These are phyloP conservation scores for Brachionus plicatilis DNA, from an alignment of 1,140 invertebrate genomes.

Conservation along the genomic window DNA sequence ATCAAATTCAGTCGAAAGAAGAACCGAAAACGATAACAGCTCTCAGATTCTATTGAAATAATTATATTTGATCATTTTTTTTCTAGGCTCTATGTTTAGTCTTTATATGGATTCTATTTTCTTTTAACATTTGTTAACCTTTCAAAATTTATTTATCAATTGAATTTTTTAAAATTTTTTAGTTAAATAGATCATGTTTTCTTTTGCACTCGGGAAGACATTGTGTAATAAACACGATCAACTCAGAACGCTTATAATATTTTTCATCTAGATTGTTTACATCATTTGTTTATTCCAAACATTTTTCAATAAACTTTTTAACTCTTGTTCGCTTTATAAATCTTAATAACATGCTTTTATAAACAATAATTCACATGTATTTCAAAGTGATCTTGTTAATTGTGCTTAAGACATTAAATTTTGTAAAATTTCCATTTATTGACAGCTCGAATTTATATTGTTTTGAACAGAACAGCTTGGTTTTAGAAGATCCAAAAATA, in stretches of 20 bases:
- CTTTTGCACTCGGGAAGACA: not conserved
- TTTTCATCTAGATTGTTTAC: not conserved
- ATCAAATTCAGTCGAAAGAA: not conserved
- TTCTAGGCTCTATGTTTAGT: not conserved
- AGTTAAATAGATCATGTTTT: not conserved
- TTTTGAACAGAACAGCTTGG: not conserved
- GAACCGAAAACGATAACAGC: not conserved
- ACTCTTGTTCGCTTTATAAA: too few relatives aligned
- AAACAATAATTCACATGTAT: not conserved
- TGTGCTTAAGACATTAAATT: not conserved
- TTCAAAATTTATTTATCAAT: not conserved
- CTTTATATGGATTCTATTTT: not conserved
- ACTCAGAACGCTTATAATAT: not conserved
- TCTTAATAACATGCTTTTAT: not conserved
- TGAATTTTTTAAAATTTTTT: not conserved
- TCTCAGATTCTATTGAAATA: not conserved
- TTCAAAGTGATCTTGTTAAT: not conserved
- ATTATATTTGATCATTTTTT: not conserved
- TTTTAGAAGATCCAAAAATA: not conserved
- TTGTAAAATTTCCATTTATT: not conserved
- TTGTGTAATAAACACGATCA: not conserved
- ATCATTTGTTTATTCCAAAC: not conserved
- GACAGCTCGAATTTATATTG: not conserved
- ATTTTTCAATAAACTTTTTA: not conserved
- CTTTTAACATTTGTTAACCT: not conserved